Conservation (phyloP, 2,113 vertebrate species). For the Saccopteryx bilineata region DNA sequence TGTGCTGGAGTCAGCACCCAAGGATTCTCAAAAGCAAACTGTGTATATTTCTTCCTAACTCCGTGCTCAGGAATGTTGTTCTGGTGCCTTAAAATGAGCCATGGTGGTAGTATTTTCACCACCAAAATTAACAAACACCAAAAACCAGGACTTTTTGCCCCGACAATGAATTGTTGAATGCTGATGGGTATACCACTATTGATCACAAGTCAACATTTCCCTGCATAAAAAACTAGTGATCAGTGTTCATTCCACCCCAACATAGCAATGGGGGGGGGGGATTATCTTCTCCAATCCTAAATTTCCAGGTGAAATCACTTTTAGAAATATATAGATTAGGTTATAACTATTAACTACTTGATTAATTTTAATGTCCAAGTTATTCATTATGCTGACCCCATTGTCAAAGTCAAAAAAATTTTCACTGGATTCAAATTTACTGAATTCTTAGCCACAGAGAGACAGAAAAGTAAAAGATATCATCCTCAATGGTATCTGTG, state of each 20-base stretch:
- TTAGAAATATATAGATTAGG: neutral
- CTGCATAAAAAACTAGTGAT: neutral
- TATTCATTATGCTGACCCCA: neutral
- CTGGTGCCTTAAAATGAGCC: neutral
- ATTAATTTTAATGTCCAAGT: neutral
- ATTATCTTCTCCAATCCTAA: neutral
- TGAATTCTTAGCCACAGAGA: neutral
- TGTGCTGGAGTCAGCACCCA: neutral
- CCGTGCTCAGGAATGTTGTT: neutral
- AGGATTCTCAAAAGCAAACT: neutral
- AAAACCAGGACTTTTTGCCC: neutral
- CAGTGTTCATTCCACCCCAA: neutral
- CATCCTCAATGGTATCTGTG: neutral
- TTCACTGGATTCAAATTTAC: slow-evolving; percentile 23
- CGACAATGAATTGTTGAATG: neutral
- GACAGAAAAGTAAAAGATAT: neutral
- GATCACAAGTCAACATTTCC: neutral
- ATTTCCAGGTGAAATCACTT: neutral
- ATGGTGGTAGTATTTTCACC: neutral
- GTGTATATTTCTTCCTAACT: neutral
- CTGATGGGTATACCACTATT: neutral
- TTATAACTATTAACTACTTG: neutral
- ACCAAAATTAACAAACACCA: neutral
- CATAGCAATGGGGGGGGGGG: neutral
- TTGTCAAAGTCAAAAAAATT: neutral